Evolutionary conservation across 1,140 invertebrate genomes (phyloP), one percentile per base, ranked within the genome.

Genomic region (Steinernema khuongi): DNA sequence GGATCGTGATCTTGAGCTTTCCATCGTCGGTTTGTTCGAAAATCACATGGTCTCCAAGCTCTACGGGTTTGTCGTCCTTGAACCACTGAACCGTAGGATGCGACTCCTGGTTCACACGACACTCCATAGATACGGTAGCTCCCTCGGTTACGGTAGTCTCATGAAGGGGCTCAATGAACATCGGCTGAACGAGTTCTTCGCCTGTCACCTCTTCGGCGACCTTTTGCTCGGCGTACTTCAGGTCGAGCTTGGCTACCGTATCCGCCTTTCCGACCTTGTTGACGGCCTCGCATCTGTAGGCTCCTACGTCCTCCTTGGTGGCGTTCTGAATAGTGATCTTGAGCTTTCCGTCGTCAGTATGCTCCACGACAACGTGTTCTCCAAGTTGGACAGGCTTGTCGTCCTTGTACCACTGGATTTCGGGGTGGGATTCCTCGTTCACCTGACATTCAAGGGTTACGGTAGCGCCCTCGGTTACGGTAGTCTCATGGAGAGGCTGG

Each of bases 41-140:
- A 41, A 78, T 22, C 30, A 83, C 67, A 36, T 85, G 82, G 2
- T 75, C 74, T 33, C 68, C 73, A 7, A 72, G 69, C 18, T 68
- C 43, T 19, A 85, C 74, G 29, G 77, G 82, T 32, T 75, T 74
- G 18, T 74, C 76, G 71, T 84, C 82, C 29, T 79, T 79, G 76
- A 75, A 84, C 80, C 82, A 84, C 28, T 79, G 75, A 73, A 84
- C 79, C 70, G 80, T 72, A 26, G 83, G 83, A 26, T 84, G 71
- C 1, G 82, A 83, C 26, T 84, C 80, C 32, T 50, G 26, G 31
- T 81, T 82, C 29, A 83, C 81, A 30, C 77, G 74, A 67, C 80
- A 81, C 30, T 76, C 74, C 50, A 84, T 73, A 14, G 74, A 70
- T 26, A 80, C 82, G 14, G 75, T 75, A 22, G 85, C 77, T 7